These are phyloP conservation scores for Hydrocynus forskahlii DNA, from an alignment of 2,797 vertebrate species.

Conservation along the genomic window DNA sequence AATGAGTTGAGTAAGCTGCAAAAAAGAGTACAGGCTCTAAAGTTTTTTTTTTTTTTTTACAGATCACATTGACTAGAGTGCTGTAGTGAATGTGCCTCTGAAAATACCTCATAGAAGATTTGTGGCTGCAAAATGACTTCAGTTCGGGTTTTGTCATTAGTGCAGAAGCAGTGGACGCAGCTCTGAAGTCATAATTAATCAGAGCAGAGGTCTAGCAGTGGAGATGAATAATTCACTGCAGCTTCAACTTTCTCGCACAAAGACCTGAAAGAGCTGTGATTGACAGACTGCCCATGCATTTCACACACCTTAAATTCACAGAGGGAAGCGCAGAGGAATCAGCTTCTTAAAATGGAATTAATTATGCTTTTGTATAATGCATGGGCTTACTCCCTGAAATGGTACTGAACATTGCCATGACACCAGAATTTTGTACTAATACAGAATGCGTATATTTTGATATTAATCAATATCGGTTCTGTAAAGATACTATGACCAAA, in stretches of 20 bases:
- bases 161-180: conserved; percentile 35
- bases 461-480: no score
- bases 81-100: neutral
- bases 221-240: conserved; percentile 57
- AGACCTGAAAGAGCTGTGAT: conserved; percentile 48
- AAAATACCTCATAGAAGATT: conserved; percentile 20
- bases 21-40: neutral
- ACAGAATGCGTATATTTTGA: neutral
- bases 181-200: conserved; percentile 59
- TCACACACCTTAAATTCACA: conserved; percentile 33
- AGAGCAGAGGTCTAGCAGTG: conserved; percentile 40
- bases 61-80: neutral
- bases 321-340: conserved; percentile 16
- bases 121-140: conserved; percentile 33
- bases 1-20: neutral
- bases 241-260: conserved; percentile 31
- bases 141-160: conserved; percentile 48
- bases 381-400: neutral
- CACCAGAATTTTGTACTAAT: neutral
- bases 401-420: neutral
- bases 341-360: conserved; percentile 24
- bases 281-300: conserved; percentile 52
- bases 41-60: neutral
- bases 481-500: neutral
- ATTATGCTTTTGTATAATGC: conserved; percentile 18